These are phyloP conservation scores for Diarsia mendica DNA, from an alignment of 2,888 invertebrate genomes.

Conservation along the genomic window DNA sequence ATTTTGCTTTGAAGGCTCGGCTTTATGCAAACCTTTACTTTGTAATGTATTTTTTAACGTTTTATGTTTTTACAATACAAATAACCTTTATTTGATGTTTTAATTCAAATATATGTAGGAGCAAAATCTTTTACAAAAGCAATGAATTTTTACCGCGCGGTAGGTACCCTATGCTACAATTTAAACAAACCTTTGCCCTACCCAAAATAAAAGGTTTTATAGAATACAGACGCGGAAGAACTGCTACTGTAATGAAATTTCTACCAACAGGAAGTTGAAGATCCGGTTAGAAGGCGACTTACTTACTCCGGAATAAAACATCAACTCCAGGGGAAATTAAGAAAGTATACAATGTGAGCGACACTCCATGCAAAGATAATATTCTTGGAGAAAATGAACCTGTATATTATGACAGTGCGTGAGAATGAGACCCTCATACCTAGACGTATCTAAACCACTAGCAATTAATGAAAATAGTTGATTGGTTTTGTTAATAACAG, in stretches of 20 bases:
- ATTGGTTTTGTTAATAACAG: constrained; percentile 1
- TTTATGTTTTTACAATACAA: constrained; percentile 4
- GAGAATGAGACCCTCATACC: neutral
- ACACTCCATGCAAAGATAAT: constrained; percentile 15
- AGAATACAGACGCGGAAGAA: neutral
- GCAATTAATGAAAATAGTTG: neutral
- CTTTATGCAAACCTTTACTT: constrained; percentile 9
- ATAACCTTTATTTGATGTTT: constrained; percentile 5
- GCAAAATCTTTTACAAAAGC: neutral
- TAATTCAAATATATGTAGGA: neutral
- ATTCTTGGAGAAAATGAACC: constrained; percentile 6
- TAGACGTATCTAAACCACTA: too few species aligned
- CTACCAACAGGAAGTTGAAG: constrained; percentile 43
- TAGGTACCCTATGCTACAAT: neutral
- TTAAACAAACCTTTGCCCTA: neutral
- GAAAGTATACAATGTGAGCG: constrained; percentile 22
- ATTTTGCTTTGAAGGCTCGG: constrained; percentile 17
- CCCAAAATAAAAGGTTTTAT: neutral
- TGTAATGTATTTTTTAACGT: neutral
- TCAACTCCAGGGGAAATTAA: constrained; percentile 57
- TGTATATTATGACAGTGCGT: neutral
- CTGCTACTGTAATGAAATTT: constrained; percentile 38
- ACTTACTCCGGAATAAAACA: constrained; percentile 47
- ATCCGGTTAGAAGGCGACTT: constrained; percentile 53
- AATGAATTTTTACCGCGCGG: neutral